Percentiles rank a stretch among this genome's conserved stretches.
Evolutionary conservation across 2,888 invertebrate species (phyloP).

Genomic region (Chirona hameri): DNA sequence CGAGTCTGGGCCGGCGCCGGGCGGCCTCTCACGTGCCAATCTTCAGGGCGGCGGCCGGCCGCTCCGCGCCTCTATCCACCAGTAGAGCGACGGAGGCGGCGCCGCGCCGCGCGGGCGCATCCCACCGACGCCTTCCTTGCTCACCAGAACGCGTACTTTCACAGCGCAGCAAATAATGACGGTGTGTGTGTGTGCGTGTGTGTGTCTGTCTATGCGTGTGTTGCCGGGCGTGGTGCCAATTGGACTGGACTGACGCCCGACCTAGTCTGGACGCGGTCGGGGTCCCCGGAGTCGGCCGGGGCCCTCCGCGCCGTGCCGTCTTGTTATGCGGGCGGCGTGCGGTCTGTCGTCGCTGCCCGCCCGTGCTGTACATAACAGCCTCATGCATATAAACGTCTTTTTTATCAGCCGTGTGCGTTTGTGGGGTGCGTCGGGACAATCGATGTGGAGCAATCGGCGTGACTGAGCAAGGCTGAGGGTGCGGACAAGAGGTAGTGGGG

Average conservation of each 20-base stretch:
- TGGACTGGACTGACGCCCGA: background rate
- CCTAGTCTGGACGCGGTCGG: background rate
- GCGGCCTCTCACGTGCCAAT: background rate
- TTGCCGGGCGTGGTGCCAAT: background rate
- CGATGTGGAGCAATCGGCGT: too few species aligned
- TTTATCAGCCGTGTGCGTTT: background rate
- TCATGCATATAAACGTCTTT: conserved; percentile 23
- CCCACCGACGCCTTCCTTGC: background rate
- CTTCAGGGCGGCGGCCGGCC: background rate
- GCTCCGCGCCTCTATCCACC: background rate
- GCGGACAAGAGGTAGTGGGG: too few species aligned
- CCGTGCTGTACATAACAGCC: conserved; percentile 24
- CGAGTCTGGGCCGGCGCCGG: too few species aligned
- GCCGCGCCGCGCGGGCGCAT: background rate
- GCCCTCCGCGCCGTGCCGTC: background rate
- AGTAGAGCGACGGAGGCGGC: background rate
- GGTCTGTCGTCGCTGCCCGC: background rate
- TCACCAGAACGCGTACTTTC: conserved; percentile 7
- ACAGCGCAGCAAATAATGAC: background rate
- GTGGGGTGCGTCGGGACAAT: too few species aligned
- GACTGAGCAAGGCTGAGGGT: too few species aligned
- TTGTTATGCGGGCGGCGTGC: background rate
- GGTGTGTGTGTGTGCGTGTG: background rate
- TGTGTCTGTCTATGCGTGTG: background rate
- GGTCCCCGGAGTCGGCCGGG: background rate